Evolutionary conservation across 2,797 vertebrate genomes (phyloP).

Genomic region (Argentina silus): DNA sequence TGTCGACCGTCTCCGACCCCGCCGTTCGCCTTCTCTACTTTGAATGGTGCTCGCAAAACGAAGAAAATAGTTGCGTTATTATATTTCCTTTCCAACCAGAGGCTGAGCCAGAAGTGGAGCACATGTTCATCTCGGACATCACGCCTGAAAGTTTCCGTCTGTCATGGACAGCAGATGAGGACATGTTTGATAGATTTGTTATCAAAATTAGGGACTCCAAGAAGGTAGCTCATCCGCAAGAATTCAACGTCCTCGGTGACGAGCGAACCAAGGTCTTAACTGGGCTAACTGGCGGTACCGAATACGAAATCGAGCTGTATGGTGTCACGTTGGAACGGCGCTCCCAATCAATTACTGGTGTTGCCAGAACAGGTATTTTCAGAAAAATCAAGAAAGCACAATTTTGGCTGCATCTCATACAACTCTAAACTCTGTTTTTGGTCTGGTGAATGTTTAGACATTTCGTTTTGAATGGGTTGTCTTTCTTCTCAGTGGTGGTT

Average conservation of each 20-base stretch:
- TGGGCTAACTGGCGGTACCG: constrained; percentile 88
- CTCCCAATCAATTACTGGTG: constrained; percentile 85
- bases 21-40: not conserved
- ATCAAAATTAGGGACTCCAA: constrained; percentile 93
- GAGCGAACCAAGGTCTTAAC: constrained; percentile 87
- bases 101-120: constrained; percentile 94
- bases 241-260: constrained; percentile 79
- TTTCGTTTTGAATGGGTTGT: not conserved
- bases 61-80: not conserved
- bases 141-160: constrained; percentile 88
- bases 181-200: constrained; percentile 91
- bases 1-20: not conserved
- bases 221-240: constrained; percentile 83
- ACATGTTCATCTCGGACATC: constrained; percentile 91
- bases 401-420: not conserved
- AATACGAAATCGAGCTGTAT: constrained; percentile 93
- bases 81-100: constrained; percentile 80
- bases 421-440: not conserved
- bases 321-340: constrained; percentile 86
- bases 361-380: constrained; percentile 91
- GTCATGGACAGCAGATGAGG: constrained; percentile 91
- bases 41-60: not conserved
- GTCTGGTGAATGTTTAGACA: not conserved
- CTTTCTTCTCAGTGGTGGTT: not conserved
- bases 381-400: not conserved